Conservation (phyloP, 2,797 vertebrate genomes). For the Cephalopachus bancanus region DNA sequence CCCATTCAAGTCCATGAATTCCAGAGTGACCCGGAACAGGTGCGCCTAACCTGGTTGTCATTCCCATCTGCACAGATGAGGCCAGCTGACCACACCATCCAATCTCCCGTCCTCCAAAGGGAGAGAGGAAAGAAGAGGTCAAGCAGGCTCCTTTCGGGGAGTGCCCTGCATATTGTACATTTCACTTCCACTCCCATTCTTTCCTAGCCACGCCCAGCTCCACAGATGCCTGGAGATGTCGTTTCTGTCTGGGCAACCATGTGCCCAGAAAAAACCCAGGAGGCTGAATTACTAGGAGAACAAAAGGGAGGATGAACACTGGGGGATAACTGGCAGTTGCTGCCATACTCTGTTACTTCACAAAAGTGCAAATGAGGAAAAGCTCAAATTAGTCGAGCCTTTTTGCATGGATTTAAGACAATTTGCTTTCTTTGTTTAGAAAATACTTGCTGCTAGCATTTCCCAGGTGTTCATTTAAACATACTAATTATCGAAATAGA, state of each 20-base stretch:
- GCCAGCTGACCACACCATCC: not conserved
- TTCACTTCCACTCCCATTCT: not conserved
- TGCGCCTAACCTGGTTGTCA: rapidly evolving
- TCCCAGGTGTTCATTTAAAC: constrained; percentile 13
- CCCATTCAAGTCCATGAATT: not conserved
- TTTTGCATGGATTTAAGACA: not conserved
- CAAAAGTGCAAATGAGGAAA: not conserved
- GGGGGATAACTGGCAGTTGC: not conserved
- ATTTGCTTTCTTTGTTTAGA: constrained; percentile 33
- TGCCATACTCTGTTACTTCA: not conserved
- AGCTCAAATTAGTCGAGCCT: not conserved
- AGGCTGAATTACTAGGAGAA: constrained; percentile 3
- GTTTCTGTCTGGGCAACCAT: not conserved
- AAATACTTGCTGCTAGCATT: constrained; percentile 18
- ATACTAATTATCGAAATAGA: constrained; percentile 33
- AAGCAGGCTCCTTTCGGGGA: not conserved
- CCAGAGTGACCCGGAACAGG: not conserved
- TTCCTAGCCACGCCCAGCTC: not conserved
- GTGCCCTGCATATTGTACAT: not conserved
- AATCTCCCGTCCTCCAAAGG: not conserved
- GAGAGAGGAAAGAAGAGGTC: too few species aligned
- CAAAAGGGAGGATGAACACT: not conserved
- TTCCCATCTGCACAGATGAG: not conserved
- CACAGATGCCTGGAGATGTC: not conserved
- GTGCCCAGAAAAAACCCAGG: not conserved